A percentile compares a stretch with the other conserved stretches of the same genome.
Conservation (phyloP, 2,797 vertebrate genomes). For the Sarcophilus harrisii region DNA sequence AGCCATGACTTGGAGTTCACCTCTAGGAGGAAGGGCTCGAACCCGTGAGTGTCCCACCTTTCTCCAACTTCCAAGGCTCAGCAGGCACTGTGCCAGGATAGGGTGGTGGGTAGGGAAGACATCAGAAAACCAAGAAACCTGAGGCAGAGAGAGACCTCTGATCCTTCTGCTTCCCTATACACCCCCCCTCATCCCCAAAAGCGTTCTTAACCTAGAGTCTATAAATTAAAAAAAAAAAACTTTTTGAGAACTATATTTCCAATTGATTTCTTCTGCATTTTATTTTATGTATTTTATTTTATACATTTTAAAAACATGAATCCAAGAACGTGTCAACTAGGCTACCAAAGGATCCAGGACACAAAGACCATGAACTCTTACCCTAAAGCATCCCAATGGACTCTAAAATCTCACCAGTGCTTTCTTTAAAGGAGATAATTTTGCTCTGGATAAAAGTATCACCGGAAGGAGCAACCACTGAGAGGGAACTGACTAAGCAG, state of each 20-base stretch:
- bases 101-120: not conserved
- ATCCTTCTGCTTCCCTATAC: not conserved
- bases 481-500: not conserved
- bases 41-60: not conserved
- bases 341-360: not conserved
- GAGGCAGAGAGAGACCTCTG: not conserved
- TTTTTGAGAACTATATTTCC: not conserved
- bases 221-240: not conserved
- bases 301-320: not conserved
- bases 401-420: not conserved
- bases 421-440: not conserved
- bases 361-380: not conserved
- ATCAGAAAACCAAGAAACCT: not conserved
- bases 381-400: not conserved
- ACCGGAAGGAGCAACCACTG: not conserved
- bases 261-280: not conserved
- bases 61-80: not conserved
- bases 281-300: not conserved
- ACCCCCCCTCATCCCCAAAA: not conserved
- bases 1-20: not conserved
- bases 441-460: not conserved
- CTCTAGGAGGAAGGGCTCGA: not conserved
- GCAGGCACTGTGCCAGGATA: not conserved
- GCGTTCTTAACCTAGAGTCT: not conserved
- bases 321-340: not conserved